These are phyloP conservation scores for Operophtera brumata DNA, from an alignment of 2,888 invertebrate species.

Conservation along the genomic window DNA sequence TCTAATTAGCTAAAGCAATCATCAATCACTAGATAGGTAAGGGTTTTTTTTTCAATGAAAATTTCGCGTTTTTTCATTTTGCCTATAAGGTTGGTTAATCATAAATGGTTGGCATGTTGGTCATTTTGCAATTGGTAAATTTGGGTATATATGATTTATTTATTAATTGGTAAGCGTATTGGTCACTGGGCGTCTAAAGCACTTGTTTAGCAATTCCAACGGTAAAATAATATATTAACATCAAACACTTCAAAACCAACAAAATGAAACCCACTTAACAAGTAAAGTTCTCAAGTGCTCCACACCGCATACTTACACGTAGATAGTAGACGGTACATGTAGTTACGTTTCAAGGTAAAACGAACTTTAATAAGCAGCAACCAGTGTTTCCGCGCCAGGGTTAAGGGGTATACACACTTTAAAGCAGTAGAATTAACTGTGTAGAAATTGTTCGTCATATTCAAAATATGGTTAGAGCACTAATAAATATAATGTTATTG, in stretches of 20 bases:
- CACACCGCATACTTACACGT: slow-evolving; percentile 24
- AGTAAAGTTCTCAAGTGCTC: slow-evolving; percentile 33
- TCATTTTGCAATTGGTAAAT: too few relatives aligned
- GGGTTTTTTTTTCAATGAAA: too few relatives aligned
- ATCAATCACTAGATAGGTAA: too few relatives aligned
- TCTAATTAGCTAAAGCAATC: too few relatives aligned
- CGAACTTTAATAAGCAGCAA: slow-evolving; percentile 65
- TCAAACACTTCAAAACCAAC: slow-evolving; percentile 14
- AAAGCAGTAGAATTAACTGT: neutral
- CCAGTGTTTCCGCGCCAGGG: slow-evolving; percentile 47
- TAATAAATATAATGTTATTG: too few relatives aligned
- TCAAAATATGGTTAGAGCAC: too few relatives aligned
- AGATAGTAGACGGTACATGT: slow-evolving; percentile 17
- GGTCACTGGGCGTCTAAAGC: too few relatives aligned
- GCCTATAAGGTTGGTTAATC: too few relatives aligned
- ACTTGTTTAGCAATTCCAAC: neutral
- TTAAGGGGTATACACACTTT: slow-evolving; percentile 38
- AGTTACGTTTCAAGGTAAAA: slow-evolving; percentile 40
- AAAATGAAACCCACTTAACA: slow-evolving; percentile 30
- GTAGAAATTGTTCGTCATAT: neutral
- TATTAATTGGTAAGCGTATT: too few relatives aligned
- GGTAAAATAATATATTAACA: neutral
- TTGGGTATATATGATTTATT: too few relatives aligned
- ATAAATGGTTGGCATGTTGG: too few relatives aligned
- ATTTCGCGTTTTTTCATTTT: too few relatives aligned